phyloP scores from a whole-genome alignment of 92 coral and sea anemone species.

The Muricea muricata region DNA sequence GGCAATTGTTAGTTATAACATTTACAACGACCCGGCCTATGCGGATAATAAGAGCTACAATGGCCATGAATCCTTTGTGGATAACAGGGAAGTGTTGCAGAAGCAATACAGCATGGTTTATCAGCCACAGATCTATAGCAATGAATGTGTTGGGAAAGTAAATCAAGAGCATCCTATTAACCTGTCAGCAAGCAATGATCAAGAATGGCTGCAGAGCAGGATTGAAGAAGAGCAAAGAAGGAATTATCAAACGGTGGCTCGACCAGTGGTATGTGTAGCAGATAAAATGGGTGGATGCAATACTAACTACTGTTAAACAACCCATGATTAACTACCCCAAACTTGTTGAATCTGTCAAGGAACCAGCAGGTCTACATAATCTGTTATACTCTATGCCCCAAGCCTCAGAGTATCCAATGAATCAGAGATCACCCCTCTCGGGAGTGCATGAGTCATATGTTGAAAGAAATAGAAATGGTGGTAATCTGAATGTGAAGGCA shows the following conservation, averaged over 20 bases:
- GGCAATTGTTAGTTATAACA: constrained; percentile 4
- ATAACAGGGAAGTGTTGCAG: too few species aligned
- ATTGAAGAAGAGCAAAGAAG: neutral
- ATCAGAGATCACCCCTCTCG: neutral
- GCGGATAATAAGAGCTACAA: too few species aligned
- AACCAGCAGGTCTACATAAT: neutral
- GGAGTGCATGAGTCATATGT: neutral
- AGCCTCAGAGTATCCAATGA: neutral
- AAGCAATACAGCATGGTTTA: neutral
- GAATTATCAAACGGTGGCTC: neutral
- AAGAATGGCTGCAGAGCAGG: neutral
- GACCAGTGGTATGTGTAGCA: neutral
- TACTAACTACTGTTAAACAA: neutral
- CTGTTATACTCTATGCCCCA: neutral
- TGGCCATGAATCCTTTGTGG: neutral
- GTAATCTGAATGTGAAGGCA: neutral
- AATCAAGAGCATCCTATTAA: neutral
- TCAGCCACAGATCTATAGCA: neutral
- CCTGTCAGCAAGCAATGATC: neutral
- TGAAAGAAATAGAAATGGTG: neutral
- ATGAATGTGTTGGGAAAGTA: neutral
- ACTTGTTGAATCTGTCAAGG: neutral
- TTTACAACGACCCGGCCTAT: neutral
- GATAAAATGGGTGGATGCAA: neutral
- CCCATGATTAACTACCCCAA: neutral